These are phyloP conservation scores for Hirundo rustica DNA, from an alignment of 2,797 vertebrate species.

Conservation along the genomic window DNA sequence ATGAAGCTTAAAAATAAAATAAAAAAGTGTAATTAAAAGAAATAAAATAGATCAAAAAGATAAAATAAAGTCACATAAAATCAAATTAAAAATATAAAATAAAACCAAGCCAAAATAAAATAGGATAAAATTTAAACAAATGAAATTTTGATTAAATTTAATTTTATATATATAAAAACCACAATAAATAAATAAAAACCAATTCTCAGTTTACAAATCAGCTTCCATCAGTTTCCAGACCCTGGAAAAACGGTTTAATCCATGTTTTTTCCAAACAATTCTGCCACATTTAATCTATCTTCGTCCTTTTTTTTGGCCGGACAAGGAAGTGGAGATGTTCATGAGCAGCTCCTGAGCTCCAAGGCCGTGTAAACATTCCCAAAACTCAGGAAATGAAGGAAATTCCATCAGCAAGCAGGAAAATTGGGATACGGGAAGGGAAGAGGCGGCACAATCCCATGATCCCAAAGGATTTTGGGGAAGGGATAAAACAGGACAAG, in stretches of 20 bases:
- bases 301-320: background rate
- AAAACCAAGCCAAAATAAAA: no score
- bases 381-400: background rate
- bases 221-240: background rate
- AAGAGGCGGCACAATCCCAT: background rate
- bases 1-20: background rate
- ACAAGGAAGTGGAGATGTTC: background rate
- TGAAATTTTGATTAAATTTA: no score
- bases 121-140: no score
- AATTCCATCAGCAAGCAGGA: background rate
- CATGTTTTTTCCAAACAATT: background rate
- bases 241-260: background rate
- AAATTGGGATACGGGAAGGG: background rate
- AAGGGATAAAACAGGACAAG: background rate
- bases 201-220: background rate
- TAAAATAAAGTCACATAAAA: background rate
- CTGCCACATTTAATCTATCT: background rate
- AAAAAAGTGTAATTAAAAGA: no score
- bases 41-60: no score
- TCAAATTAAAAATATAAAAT: background rate
- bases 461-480: background rate
- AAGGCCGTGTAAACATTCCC: rapidly evolving
- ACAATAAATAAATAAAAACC: background rate
- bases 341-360: background rate
- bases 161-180: no score